These are phyloP conservation scores for Aspidoscelis tigris DNA, from an alignment of 2,113 vertebrate genomes.

Conservation along the genomic window DNA sequence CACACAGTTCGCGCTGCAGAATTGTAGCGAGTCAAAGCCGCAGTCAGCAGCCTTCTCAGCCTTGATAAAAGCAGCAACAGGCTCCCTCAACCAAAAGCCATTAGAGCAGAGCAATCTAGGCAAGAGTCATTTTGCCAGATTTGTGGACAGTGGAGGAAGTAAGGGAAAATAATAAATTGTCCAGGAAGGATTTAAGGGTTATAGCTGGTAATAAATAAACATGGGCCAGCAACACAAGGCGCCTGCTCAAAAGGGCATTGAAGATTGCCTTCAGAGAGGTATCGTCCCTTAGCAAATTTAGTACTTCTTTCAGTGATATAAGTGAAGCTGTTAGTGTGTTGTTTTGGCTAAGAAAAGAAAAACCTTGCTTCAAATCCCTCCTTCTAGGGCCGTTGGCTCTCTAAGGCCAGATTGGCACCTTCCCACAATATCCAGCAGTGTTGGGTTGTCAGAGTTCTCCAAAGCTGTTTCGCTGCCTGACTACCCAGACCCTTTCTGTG, in stretches of 20 bases:
- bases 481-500: no score
- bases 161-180: background rate
- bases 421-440: no score
- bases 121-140: background rate
- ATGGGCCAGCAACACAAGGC: background rate
- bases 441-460: no score
- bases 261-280: background rate
- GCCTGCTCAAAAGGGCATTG: background rate
- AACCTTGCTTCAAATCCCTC: background rate
- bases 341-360: background rate
- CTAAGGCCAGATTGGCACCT: no score
- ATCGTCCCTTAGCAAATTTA: background rate
- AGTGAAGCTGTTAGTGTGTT: background rate
- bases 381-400: background rate
- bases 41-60: background rate
- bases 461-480: no score
- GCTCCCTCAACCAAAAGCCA: background rate
- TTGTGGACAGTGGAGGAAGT: background rate
- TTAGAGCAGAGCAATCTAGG: background rate
- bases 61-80: background rate
- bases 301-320: background rate
- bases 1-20: background rate
- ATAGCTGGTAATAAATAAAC: background rate
- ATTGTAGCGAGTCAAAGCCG: background rate
- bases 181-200: conserved; percentile 1